These are phyloP conservation scores for Coracias cyanogaster DNA, from an alignment of 2,797 vertebrate species.

Conservation along the genomic window DNA sequence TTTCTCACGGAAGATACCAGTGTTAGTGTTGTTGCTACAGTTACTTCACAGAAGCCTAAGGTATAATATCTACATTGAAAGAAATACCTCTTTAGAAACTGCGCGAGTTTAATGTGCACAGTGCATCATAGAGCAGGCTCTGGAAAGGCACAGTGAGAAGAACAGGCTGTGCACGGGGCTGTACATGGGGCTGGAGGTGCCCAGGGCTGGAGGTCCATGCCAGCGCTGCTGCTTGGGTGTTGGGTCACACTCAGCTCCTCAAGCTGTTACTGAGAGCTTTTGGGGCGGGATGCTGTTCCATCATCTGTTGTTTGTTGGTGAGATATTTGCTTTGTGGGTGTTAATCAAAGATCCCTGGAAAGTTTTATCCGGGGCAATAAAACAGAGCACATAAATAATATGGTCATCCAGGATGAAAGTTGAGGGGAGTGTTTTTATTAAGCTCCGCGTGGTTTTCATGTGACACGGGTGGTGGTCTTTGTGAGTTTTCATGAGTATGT, in stretches of 20 bases:
- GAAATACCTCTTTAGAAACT: neutral
- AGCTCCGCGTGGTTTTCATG: neutral
- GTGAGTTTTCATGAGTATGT: neutral
- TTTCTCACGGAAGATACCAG: neutral
- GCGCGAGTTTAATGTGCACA: too few species aligned
- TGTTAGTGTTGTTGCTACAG: neutral
- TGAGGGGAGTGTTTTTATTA: neutral
- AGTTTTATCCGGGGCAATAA: neutral
- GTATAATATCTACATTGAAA: neutral
- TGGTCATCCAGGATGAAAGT: neutral
- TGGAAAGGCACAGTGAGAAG: neutral
- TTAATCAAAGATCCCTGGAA: neutral
- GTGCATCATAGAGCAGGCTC: neutral
- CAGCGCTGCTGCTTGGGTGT: accelerated
- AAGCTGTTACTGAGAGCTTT: neutral
- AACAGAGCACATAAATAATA: neutral
- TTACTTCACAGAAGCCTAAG: neutral
- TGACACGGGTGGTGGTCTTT: neutral
- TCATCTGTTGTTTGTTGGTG: neutral
- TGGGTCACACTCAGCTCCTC: neutral
- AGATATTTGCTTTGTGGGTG: neutral
- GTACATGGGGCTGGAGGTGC: neutral
- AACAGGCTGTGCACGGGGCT: neutral
- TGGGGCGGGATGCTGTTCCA: accelerated
- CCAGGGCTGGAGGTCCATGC: neutral